Evolutionary conservation across 2,888 invertebrate species (phyloP).

Genomic region (Tetramorium bicarinatum): DNA sequence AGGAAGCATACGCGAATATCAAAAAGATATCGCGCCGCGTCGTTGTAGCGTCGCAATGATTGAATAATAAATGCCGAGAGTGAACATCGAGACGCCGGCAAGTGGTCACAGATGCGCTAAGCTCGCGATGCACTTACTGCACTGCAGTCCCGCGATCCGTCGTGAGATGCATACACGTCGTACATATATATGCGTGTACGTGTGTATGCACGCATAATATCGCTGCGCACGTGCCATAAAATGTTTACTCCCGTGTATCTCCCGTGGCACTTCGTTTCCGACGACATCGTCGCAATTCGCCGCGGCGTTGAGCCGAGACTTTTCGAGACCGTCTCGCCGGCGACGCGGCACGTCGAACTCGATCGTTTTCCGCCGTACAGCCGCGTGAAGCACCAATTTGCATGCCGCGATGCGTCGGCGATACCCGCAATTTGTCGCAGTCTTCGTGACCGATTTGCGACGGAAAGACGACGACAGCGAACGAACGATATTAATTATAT

Average conservation of each 20-base stretch:
- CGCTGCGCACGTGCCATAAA: slow-evolving; percentile 65
- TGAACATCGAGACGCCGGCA: slow-evolving; percentile 73
- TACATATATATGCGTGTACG: slow-evolving; percentile 58
- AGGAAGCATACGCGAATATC: not conserved
- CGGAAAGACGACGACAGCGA: not conserved
- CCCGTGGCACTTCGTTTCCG: slow-evolving; percentile 59
- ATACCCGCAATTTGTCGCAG: slow-evolving; percentile 21
- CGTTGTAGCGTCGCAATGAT: slow-evolving; percentile 65
- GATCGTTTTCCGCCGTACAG: slow-evolving; percentile 12
- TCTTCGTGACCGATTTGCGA: slow-evolving; percentile 31
- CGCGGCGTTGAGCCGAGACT: not conserved
- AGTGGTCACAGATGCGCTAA: slow-evolving; percentile 81
- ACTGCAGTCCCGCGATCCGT: slow-evolving; percentile 72
- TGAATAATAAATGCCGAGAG: slow-evolving; percentile 78
- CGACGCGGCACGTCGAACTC: not conserved
- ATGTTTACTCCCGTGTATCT: slow-evolving; percentile 66
- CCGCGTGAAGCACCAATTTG: slow-evolving; percentile 5
- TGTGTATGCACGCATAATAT: slow-evolving; percentile 56
- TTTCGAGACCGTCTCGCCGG: not conserved
- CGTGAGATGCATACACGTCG: slow-evolving; percentile 33
- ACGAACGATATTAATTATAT: not conserved
- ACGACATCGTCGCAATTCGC: slow-evolving; percentile 64
- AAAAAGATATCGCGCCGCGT: slow-evolving; percentile 45
- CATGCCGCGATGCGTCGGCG: slow-evolving; percentile 8
- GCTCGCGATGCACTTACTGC: slow-evolving; percentile 82